Evolutionary conservation across 1,140 invertebrate species (phyloP).

Genomic region (Drosophila bocqueti): DNA sequence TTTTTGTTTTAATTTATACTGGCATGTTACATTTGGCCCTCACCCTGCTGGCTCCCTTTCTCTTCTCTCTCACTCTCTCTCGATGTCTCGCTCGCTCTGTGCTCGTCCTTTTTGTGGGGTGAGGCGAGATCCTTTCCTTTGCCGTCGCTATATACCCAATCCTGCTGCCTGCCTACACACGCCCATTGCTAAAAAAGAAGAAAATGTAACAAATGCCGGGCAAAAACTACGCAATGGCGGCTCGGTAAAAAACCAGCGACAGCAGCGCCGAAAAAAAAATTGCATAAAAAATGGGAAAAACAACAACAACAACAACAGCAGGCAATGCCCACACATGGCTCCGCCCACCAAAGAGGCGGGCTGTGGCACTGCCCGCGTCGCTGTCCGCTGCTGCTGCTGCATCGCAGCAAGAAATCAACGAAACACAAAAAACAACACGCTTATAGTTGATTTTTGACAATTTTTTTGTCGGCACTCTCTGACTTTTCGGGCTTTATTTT

Average conservation of each 20-base stretch:
- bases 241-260: conserved; percentile 45
- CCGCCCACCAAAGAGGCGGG: conserved; percentile 65
- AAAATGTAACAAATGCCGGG: conserved; percentile 64
- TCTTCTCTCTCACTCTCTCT: not conserved
- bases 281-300: conserved; percentile 19
- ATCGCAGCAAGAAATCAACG: conserved; percentile 40
- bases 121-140: not conserved
- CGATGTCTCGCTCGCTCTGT: not conserved
- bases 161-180: conserved; percentile 75
- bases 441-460: conserved; percentile 81
- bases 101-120: conserved; percentile 2
- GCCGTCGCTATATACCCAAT: conserved; percentile 51
- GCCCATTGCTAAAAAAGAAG: conserved; percentile 77
- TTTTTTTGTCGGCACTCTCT: conserved; percentile 46
- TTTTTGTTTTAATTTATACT: conserved; percentile 34
- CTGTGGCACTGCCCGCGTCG: conserved; percentile 16
- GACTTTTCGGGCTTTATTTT: conserved; percentile 77
- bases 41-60: not conserved
- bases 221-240: conserved; percentile 80
- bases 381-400: conserved; percentile 21
- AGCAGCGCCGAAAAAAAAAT: conserved; percentile 22
- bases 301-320: conserved; percentile 28
- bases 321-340: conserved; percentile 70
- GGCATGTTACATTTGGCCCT: conserved; percentile 14
- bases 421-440: conserved; percentile 36